Evolutionary conservation across 2,888 invertebrate species (phyloP), one percentile per base, ranked within the genome.

Genomic region (Heteropelma amictum): DNA sequence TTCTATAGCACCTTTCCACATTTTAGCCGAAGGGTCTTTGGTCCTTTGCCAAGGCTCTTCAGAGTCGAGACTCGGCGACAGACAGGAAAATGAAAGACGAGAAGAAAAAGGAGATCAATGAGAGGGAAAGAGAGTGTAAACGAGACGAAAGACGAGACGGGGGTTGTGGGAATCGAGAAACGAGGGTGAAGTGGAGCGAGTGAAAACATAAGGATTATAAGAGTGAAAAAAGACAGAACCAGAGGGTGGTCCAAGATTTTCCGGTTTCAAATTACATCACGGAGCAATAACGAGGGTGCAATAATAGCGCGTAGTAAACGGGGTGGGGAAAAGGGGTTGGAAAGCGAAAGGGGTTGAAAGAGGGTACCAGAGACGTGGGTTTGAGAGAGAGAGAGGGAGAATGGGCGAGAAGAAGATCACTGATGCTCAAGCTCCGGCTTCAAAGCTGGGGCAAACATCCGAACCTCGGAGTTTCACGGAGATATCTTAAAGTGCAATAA

Each of bases 401-500:
- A n/a, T n/a, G n/a, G 23, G 23, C 53, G 51, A 26, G 42, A 49
- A 33, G 53, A 49, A 61, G 70, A 45, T 56, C 38, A 54, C 38
- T 40, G 14, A 30, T 47, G 67, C 33, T 30, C n/a, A 26, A 38
- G 47, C 64, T 72, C 60, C 33, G 21, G 58, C 69, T 42, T 65
- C 42, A 51, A 60, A 54, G 65, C 70, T 49, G 72, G 76, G 69
- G 69, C 74, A 76, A 78, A 78, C 74, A 78, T 78, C 58, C 69
- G 64, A 65, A 54, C 56, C 65, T 64, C 63, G 56, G 61, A 77
- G 67, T 74, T 76, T 71, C 74, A 63, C 60, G 77, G 68, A 80
- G 74, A 77, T 77, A 79, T 79, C 81, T 80, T 80, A 78, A 83
- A 78, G 78, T 77, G 82, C 81, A 83, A 86, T 85, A 85, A 82